Base-by-base conservation (phyloP, 2,888 invertebrate genomes). In the Chymomyza procnemis region DNA sequence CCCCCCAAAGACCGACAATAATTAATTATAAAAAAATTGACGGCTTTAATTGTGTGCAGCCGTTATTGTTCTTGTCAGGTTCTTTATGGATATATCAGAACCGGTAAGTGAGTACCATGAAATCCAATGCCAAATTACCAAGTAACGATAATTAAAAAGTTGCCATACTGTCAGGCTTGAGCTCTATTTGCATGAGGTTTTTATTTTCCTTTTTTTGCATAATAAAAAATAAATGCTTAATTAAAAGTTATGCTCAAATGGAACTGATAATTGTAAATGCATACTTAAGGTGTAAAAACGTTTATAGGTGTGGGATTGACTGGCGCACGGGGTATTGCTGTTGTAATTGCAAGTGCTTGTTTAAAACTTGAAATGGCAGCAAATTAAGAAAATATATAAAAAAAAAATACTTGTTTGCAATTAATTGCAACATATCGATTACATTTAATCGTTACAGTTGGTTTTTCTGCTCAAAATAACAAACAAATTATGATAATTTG, bases 71-170 rank as follows among this genome's bases (percentile, higher is more conserved):
- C 48, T 50, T 12, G 48, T 8, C 18, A n/a, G 48, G 48, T 50
- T 50, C 18, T 50, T 18, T 50, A 18, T 50, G 64, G 61, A 62
- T 79, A 79, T 68, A 68, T 68, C 68, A 62, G 55, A 60, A 63
- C 66, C 52, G 62, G 68, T 59, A 62, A 48, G 64, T 62, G 54
- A 61, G 61, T 52, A 62, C 65, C 74, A 75, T 63, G 60, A 75
- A 75, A 71, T 71, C 76, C 61, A 75, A 78, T 78, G 67, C 58
- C 60, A 26, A n/a, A 8, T 26, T 26, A 26, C 26, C 26, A 4
- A 74, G 68, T 41, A 12, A 41, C 34, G 34, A 71, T 72, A 75
- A 79, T 76, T 79, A 76, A 76, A 79, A 68, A 66, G 67, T 72
- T 72, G 75, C 67, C 78, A 71, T 64, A 66, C 30, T 18, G n/a